phyloP scores from a whole-genome alignment of 2,113 vertebrate species.

The Ranitomeya imitator region DNA sequence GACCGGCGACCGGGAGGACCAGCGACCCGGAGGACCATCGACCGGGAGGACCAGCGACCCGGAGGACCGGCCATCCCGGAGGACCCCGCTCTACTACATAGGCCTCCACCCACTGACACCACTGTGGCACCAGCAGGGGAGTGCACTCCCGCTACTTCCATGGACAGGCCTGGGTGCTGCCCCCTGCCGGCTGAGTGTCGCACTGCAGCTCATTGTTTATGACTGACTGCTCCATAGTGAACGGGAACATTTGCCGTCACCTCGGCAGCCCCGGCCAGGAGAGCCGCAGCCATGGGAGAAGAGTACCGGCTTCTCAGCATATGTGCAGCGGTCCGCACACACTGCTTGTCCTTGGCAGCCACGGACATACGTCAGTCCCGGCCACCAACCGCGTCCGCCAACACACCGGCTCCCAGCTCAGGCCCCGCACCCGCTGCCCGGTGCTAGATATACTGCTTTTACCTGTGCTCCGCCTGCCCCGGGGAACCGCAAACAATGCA shows the following conservation, averaged over 20 bases:
- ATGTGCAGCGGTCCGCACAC: background rate
- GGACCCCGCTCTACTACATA: background rate
- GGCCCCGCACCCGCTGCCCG: background rate
- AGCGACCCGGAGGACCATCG: no score
- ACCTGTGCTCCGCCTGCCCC: conserved; percentile 24
- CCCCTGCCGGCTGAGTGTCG: background rate
- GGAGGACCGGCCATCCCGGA: no score
- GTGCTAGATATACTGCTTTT: background rate
- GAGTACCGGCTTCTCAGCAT: background rate
- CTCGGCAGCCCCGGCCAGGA: background rate
- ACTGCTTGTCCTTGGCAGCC: background rate
- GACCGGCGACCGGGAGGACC: no score
- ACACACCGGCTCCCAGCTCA: background rate
- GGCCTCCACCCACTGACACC: no score
- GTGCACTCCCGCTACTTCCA: no score
- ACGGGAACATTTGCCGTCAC: background rate
- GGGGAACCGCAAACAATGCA: conserved; percentile 23
- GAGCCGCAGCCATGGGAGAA: background rate
- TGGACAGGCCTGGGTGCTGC: background rate
- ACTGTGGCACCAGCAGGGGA: no score
- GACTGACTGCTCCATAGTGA: no score
- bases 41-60: no score
- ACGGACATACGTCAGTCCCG: background rate
- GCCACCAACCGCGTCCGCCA: background rate
- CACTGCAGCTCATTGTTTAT: conserved; percentile 16